Conservation (phyloP, 2,113 vertebrate species). For the Macquaria ambigua region DNA sequence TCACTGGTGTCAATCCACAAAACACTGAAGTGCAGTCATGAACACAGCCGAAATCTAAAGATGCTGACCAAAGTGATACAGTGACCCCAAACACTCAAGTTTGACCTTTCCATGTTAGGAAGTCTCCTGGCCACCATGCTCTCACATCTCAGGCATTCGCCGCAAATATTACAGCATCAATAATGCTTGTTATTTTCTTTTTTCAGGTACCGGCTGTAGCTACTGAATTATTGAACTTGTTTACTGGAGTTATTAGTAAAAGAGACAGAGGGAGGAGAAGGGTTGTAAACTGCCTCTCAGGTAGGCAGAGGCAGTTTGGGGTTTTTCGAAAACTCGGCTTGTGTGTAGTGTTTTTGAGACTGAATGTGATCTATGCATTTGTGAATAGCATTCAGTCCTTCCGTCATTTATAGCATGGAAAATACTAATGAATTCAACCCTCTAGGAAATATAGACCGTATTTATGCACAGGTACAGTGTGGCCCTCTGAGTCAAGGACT, state of each 20-base stretch:
- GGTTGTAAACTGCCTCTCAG: conserved; percentile 5
- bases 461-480: background rate
- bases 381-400: background rate
- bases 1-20: background rate
- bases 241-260: conserved; percentile 20
- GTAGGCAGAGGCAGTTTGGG: background rate
- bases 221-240: conserved; percentile 45
- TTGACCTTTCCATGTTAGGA: background rate
- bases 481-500: background rate
- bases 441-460: background rate
- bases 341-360: background rate
- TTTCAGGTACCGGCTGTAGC: conserved; percentile 5
- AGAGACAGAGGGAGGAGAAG: background rate
- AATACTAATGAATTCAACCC: background rate
- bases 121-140: background rate
- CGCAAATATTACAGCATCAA: conserved; percentile 32
- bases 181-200: background rate
- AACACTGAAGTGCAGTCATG: background rate
- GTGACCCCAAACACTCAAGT: background rate
- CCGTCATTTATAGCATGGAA: background rate
- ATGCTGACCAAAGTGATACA: background rate
- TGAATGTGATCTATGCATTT: background rate
- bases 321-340: background rate
- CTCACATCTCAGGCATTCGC: conserved; percentile 42
- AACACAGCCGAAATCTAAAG: background rate